Evolutionary conservation across 2,888 invertebrate genomes (phyloP), one percentile per base, ranked within the genome.

Genomic region (Leucophora obtusa): DNA sequence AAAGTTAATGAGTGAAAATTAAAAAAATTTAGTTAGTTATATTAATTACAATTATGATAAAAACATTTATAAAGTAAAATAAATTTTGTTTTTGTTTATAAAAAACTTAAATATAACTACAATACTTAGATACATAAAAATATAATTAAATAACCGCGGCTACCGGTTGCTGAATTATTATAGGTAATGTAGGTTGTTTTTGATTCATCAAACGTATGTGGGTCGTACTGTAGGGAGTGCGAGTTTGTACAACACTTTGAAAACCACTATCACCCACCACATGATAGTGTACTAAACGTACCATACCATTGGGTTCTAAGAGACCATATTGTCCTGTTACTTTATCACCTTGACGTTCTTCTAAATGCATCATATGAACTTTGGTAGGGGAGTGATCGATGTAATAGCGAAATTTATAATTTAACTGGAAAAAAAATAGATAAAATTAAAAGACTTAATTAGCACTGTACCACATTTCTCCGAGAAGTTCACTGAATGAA

Each of bases 231-330:
- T 86, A 85, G 70, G 86, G 87, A 60, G 87, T 87, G 35, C 86
- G 84, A 18, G 86, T 89, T 83, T 84, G 85, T 17, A 90, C 86
- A 10, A 86, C 86, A 69, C 87, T 87, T 63, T 84, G 84, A 74
- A 87, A 88, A 9, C 87, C 87, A 65, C 83, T 86, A 53, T 86
- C 82, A 0, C 86, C 87, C 63, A 86, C 84, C 10, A 88, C 88
- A 82, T 88, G 87, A 78, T 88, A 89, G 81, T 87, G 86, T 0
- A 89, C 87, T 82, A 86, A 86, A 43, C 88, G 85, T 33, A 89
- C 85, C 77, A 85, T 85, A n/a, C 89, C 90, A 54, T 84, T 86
- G 9, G 87, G 87, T 79, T 90, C 88, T 18, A 89, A 82, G 38
- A 89, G 83, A 53, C 87, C 87, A 84, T 89, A 87, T 33, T 86